Evolutionary conservation across 2,113 vertebrate species (phyloP), one percentile per base, ranked within the genome.

Genomic region (Arenaria interpres): DNA sequence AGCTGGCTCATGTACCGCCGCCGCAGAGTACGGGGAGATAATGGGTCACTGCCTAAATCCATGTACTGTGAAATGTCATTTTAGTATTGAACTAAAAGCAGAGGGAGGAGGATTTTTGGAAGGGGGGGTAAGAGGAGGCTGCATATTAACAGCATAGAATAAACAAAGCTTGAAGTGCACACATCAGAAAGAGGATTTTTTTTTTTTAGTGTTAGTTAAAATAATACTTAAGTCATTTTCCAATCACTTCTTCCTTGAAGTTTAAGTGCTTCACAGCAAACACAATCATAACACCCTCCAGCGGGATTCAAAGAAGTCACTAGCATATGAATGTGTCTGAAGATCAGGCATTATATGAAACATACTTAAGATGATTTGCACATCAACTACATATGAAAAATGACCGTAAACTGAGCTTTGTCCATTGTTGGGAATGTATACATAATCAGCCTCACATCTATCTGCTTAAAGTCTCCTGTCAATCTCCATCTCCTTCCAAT

Each of bases 31-130:
- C 75, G 17, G 88, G 68, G 91, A 96, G 97, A 97, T 97, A 98
- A 98, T 96, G 95, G 96, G 93, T 97, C 97, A 96, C 94, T 97
- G 92, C 95, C 91, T 96, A 97, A 98, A 97, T 93, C 90, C 93
- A 9, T 96, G 94, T 97, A 97, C 84, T 92, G 96, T 96, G 96
- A 96, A 97, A 96, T 97, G 92, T 89, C 95, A 95, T 97, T 98
- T 97, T 96, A 94, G 96, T 88, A 96, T 41, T 91, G 92, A 98
- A 83, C 63, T 67, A 82, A 33, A 85, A 94, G 79, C 10, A 90
- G 51, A 92, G 56, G 43, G 77, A 85, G 43, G 63, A 67, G 0
- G 0, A 69, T 32, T 88, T 89, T 67, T 48, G 17, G 25, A 54
- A 22, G 45, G 21, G 27, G 45, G 37, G 66, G 43, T 37, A 50